A percentile compares a stretch with the other conserved stretches of the same genome.
These are phyloP conservation scores for Eucidaris tribuloides DNA, from an alignment of 35 echinoderm and acorn worm genomes.

Conservation along the genomic window DNA sequence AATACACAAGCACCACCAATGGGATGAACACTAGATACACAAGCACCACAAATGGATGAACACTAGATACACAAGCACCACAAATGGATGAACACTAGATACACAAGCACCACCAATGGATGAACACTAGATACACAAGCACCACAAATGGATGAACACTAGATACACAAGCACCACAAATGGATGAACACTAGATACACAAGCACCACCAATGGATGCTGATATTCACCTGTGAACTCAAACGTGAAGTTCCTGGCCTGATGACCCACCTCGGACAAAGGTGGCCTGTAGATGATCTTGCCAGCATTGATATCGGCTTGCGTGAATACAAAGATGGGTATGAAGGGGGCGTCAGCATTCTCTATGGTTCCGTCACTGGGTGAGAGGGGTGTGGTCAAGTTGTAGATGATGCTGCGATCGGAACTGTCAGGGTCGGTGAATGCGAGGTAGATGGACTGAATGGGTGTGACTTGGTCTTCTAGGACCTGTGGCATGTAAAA, in stretches of 20 bases:
- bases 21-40: no score
- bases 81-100: no score
- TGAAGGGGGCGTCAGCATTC: slow-evolving; percentile 60
- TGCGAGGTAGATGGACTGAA: slow-evolving; percentile 56
- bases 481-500: slow-evolving; percentile 46
- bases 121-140: no score
- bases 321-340: slow-evolving; percentile 62
- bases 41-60: no score
- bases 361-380: slow-evolving; percentile 69
- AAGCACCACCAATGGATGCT: no score
- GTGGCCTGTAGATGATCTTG: slow-evolving; percentile 89
- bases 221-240: slow-evolving; percentile 89
- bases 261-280: slow-evolving; percentile 46
- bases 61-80: no score
- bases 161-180: no score
- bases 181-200: no score
- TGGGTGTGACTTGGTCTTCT: slow-evolving; percentile 62
- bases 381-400: slow-evolving; percentile 74
- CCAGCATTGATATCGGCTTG: slow-evolving; percentile 95
- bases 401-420: slow-evolving; percentile 74
- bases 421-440: slow-evolving; percentile 89
- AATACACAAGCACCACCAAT: no score
- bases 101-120: no score
- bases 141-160: no score
- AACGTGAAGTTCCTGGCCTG: slow-evolving; percentile 35